phyloP scores from a whole-genome alignment of 2,113 vertebrate genomes.

The Scopus umbretta region DNA sequence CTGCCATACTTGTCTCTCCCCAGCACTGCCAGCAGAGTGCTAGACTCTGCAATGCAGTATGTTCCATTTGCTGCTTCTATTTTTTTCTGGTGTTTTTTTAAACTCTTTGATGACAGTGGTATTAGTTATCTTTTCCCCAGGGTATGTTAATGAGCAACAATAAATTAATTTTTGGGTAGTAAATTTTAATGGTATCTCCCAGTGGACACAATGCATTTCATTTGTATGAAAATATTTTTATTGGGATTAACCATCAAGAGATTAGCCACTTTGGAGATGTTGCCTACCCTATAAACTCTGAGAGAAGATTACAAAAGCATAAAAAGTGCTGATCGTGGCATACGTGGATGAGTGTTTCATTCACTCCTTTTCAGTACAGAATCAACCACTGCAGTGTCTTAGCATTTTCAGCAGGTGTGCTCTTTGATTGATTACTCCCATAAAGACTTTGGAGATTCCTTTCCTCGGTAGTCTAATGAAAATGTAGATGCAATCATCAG shows the following conservation, averaged over 20 bases:
- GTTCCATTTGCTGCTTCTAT: not conserved
- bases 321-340: not conserved
- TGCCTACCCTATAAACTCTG: not conserved
- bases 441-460: not conserved
- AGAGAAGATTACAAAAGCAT: not conserved
- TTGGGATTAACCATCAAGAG: not conserved
- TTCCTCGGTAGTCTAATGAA: not conserved
- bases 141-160: not conserved
- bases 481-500: not conserved
- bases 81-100: not conserved
- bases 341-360: not conserved
- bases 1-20: not conserved
- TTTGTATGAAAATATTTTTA: not conserved
- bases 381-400: not conserved
- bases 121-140: not conserved
- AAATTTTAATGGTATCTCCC: not conserved
- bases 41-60: not conserved
- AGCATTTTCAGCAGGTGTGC: not conserved
- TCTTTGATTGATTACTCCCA: not conserved
- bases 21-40: not conserved
- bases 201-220: not conserved
- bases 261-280: not conserved
- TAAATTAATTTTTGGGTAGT: not conserved
- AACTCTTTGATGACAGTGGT: not conserved
- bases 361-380: not conserved